A percentile compares a stretch with the other conserved stretches of the same genome.
Evolutionary conservation across 1,140 invertebrate species (phyloP).

Genomic region (Copidosoma floridanum): DNA sequence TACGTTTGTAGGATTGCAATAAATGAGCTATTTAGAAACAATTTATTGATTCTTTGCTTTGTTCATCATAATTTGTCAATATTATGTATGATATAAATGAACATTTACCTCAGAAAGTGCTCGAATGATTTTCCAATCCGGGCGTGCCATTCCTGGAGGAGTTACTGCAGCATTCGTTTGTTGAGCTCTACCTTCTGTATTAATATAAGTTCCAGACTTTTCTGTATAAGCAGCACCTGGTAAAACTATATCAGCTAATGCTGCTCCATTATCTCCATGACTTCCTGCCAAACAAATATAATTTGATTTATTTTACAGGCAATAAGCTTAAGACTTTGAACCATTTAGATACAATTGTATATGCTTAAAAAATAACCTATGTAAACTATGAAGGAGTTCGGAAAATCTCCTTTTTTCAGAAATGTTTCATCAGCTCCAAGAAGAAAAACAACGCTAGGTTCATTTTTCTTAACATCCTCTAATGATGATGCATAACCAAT

Average conservation of each 20-base stretch:
- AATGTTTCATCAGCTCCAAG: slow-evolving; percentile 89
- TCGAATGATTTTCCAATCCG: slow-evolving; percentile 98
- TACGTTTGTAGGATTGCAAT: too few species aligned
- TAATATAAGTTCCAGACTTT: slow-evolving; percentile 95
- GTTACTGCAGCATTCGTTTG: slow-evolving; percentile 87
- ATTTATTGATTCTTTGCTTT: too few species aligned
- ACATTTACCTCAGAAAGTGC: slow-evolving; percentile 74
- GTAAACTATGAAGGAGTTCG: slow-evolving; percentile 89
- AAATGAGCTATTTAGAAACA: too few species aligned
- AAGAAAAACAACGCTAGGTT: slow-evolving; percentile 84
- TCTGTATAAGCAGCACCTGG: slow-evolving; percentile 99
- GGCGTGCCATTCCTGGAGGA: slow-evolving; percentile 89
- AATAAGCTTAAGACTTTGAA: too few species aligned
- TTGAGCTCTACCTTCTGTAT: slow-evolving; percentile 96
- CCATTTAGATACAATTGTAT: too few species aligned
- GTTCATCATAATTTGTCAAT: too few species aligned
- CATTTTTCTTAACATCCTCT: slow-evolving; percentile 64
- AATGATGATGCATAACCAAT: slow-evolving; percentile 86
- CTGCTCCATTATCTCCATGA: slow-evolving; percentile 92
- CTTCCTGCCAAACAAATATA: slow-evolving; percentile 69
- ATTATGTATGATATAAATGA: not conserved
- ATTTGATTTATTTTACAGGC: too few species aligned
- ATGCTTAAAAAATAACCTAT: slow-evolving; percentile 63
- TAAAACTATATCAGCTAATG: slow-evolving; percentile 89
- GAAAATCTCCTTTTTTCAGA: slow-evolving; percentile 75